These are phyloP conservation scores for Xiphydria camelus DNA, from an alignment of 2,888 invertebrate species.

Conservation along the genomic window DNA sequence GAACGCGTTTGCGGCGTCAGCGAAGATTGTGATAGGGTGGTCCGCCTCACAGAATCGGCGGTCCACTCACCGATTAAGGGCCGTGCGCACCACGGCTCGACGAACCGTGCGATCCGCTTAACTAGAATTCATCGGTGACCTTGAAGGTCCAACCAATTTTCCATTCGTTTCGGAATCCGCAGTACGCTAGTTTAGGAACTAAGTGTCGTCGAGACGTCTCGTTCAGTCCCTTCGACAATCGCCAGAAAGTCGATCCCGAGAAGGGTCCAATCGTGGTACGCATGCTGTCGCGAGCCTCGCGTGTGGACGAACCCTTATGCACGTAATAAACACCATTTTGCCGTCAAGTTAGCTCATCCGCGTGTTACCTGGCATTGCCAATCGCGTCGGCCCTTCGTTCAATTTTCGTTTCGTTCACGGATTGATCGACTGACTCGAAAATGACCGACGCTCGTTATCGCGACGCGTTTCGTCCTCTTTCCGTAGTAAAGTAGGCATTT, in stretches of 20 bases:
- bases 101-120: too few species aligned
- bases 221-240: too few species aligned
- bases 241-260: too few species aligned
- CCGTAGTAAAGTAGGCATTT: neutral
- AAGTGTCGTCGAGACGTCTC: too few species aligned
- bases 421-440: too few species aligned
- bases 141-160: too few species aligned
- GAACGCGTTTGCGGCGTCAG: conserved; percentile 33
- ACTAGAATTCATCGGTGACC: too few species aligned
- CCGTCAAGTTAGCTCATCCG: conserved; percentile 22
- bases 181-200: too few species aligned
- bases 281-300: too few species aligned
- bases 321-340: conserved; percentile 33
- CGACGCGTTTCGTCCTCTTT: neutral
- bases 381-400: neutral
- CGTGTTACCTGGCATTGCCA: conserved; percentile 10
- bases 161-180: too few species aligned
- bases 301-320: conserved; percentile 36
- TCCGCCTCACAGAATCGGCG: conserved; percentile 34
- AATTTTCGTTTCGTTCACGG: neutral
- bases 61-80: conserved; percentile 40
- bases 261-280: too few species aligned
- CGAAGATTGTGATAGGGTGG: conserved; percentile 57
- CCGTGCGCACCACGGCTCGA: conserved; percentile 1
- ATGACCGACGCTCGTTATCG: neutral